Evolutionary conservation across 1,140 invertebrate species (phyloP).

Genomic region (Tetramorium simillimum): DNA sequence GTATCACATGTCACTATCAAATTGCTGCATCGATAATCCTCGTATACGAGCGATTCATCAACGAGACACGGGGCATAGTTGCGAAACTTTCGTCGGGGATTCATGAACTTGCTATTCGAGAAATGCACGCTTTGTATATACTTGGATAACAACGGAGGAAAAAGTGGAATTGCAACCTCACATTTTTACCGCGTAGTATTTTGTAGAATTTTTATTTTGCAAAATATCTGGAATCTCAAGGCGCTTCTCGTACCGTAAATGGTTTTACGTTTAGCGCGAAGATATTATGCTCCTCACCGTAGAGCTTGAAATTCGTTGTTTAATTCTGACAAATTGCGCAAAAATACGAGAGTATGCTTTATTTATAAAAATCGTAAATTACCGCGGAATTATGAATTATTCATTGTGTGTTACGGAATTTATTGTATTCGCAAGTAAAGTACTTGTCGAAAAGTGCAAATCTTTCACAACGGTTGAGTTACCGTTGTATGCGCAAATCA

Average conservation of each 20-base stretch:
- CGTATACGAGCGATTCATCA: slow-evolving; percentile 14
- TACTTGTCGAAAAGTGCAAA: slow-evolving; percentile 9
- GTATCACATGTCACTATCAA: slow-evolving; percentile 6
- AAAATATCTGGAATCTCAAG: slow-evolving; percentile 6
- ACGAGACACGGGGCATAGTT: neutral
- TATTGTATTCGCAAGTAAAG: neutral
- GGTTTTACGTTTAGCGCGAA: slow-evolving; percentile 7
- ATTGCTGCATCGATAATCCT: slow-evolving; percentile 18
- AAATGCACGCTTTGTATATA: slow-evolving; percentile 14
- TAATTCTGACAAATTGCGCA: neutral
- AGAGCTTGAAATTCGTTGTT: neutral
- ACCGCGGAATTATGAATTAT: neutral
- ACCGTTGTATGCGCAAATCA: slow-evolving; percentile 7
- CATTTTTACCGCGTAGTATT: slow-evolving; percentile 22
- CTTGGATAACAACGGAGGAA: slow-evolving; percentile 15
- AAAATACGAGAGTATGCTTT: no score
- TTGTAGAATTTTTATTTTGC: slow-evolving; percentile 18
- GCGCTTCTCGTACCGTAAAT: neutral
- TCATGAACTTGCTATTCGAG: slow-evolving; percentile 54
- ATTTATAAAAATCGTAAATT: neutral
- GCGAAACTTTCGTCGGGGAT: slow-evolving; percentile 13
- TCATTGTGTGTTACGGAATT: neutral
- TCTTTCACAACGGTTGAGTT: slow-evolving; percentile 1
- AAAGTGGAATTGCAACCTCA: slow-evolving; percentile 26
- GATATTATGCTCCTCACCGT: neutral